Evolutionary conservation across 2,113 vertebrate species (phyloP).

Genomic region (Poeciliopsis turrubarensis): DNA sequence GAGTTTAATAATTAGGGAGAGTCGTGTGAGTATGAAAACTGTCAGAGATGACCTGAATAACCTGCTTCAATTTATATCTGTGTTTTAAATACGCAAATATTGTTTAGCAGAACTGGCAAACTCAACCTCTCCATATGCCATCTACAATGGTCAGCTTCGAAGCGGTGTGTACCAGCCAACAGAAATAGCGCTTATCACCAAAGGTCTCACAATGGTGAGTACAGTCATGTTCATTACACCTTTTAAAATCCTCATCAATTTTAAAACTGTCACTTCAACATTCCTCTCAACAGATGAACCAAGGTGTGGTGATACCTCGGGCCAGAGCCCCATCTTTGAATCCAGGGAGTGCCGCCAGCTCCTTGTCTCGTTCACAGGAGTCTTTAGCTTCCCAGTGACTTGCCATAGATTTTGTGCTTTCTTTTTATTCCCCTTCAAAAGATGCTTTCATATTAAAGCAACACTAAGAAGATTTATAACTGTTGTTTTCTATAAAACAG

Average conservation of each 20-base stretch:
- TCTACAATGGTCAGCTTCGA: conserved; percentile 85
- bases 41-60: neutral
- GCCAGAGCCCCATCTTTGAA: conserved; percentile 75
- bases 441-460: conserved; percentile 6
- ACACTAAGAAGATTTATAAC: neutral
- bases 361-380: conserved; percentile 77
- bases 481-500: neutral
- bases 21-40: no score
- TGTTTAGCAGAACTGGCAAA: conserved; percentile 75
- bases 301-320: conserved; percentile 80
- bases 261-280: conserved; percentile 1
- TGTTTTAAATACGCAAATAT: neutral
- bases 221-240: neutral
- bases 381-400: conserved; percentile 51
- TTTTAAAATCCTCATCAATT: neutral
- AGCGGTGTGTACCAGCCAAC: conserved; percentile 92
- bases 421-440: conserved; percentile 4
- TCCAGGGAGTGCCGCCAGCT: conserved; percentile 73
- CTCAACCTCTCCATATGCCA: conserved; percentile 84
- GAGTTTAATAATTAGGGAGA: no score
- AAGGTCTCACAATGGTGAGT: conserved; percentile 80
- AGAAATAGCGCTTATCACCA: conserved; percentile 90
- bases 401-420: neutral
- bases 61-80: neutral
- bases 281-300: conserved; percentile 70